Evolutionary conservation across 2,797 vertebrate genomes (phyloP), one percentile per base, ranked within the genome.

Genomic region (Novumbra hubbsi): DNA sequence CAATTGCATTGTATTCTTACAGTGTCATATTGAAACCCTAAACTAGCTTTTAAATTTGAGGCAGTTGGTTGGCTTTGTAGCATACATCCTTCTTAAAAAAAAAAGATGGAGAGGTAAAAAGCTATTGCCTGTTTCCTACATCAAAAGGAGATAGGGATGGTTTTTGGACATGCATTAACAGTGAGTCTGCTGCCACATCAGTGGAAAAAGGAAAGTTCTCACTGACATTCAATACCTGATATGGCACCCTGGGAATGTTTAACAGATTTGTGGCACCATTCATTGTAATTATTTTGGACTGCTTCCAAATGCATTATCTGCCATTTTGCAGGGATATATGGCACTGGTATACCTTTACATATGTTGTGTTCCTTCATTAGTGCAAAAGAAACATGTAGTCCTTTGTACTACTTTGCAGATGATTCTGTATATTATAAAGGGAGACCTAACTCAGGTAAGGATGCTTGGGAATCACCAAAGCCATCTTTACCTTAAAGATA

Each of bases 311-410:
- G 67, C 69, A 76, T 67, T 75, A 49, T 74, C 68, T 73, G 77
- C 74, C 68, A 57, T 70, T 70, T 76, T 79, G 75, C n/a, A 8
- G 28, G 69, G 71, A 76, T 75, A 73, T 57, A 76, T 81, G 66
- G 62, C 73, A 55, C 74, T 76, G 71, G 75, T 73, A 48, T 69
- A 74, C 65, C 74, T 80, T 74, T 32, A 75, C 73, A 78, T 65
- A 74, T 78, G 64, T 41, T 32, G 19, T 19, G 63, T 68, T 64
- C 64, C 68, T 38, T 73, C 57, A 77, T 78, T 72, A 75, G 65
- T 71, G 73, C 80, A 81, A 75, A 81, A 80, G 70, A 55, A 71
- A 68, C 67, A 41, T 82, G 73, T 82, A 80, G 83, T 84, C 78
- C 63, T 52, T 68, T 83, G 76, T 73, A 68, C 73, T 78, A 78